Percentiles rank a stretch among this genome's conserved stretches.
Conservation (phyloP, 2,797 vertebrate species). For the Erethizon dorsatum region DNA sequence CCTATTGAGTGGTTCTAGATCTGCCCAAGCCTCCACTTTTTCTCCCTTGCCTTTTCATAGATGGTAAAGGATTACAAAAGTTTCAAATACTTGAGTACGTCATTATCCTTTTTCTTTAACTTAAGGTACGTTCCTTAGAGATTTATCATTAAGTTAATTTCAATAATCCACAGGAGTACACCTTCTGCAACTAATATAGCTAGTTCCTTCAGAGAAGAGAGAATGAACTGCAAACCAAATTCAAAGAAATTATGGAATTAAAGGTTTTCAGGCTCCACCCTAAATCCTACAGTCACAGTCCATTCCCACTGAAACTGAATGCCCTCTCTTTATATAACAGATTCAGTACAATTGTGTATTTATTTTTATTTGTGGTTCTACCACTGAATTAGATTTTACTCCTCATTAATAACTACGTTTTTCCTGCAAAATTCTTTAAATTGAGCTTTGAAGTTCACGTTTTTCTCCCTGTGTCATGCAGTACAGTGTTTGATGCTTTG, state of each 20-base stretch:
- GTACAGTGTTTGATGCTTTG: neutral
- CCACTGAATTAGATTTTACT: neutral
- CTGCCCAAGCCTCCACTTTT: neutral
- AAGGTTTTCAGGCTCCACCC: neutral
- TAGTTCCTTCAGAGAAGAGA: neutral
- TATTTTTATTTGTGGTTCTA: neutral
- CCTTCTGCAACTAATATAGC: neutral
- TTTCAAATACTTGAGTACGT: neutral
- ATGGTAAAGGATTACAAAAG: neutral
- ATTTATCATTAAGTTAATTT: neutral
- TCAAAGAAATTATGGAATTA: neutral
- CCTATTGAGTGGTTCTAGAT: neutral
- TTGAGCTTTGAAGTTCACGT: neutral
- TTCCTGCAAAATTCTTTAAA: neutral
- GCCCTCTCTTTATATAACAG: neutral
- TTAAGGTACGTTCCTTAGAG: neutral
- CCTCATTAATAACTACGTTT: neutral
- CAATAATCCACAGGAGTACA: neutral
- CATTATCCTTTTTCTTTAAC: neutral
- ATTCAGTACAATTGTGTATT: neutral
- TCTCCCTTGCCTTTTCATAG: neutral
- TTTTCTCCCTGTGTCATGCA: neutral
- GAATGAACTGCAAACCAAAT: neutral
- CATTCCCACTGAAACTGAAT: neutral
- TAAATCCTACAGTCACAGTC: neutral